Conservation (phyloP, 2,113 vertebrate genomes). For the Lophura nycthemera region DNA sequence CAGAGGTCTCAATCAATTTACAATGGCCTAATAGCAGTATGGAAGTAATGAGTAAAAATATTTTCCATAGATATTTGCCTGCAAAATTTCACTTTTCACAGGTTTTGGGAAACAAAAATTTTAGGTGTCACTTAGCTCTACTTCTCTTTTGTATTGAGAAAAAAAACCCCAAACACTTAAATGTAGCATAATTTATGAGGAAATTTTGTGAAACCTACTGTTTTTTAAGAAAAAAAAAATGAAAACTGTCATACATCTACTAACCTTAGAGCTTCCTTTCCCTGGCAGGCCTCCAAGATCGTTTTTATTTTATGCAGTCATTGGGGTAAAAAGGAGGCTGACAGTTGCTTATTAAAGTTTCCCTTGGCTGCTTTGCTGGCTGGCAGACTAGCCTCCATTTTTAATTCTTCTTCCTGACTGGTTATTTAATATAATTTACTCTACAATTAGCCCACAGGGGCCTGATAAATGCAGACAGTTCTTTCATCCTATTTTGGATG, state of each 20-base stretch:
- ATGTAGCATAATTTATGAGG: background rate
- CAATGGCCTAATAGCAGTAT: background rate
- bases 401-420: background rate
- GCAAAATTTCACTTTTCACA: background rate
- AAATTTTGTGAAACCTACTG: background rate
- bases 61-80: background rate
- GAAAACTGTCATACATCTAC: background rate
- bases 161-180: background rate
- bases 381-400: background rate
- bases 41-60: background rate
- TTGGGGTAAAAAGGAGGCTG: conserved; percentile 21
- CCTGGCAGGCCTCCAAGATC: conserved; percentile 29
- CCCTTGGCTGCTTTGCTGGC: conserved; percentile 48
- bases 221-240: conserved; percentile 27
- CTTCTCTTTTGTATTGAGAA: background rate
- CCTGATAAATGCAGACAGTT: background rate
- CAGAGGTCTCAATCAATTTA: background rate
- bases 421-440: conserved; percentile 51
- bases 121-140: background rate
- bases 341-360: conserved; percentile 27
- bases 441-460: background rate
- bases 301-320: conserved; percentile 39
- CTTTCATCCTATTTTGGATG: background rate
- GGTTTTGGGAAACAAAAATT: background rate
- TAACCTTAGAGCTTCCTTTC: conserved; percentile 12